Base-by-base conservation (phyloP, 1,140 invertebrate genomes). In the Rhagoletis zephyria region DNA sequence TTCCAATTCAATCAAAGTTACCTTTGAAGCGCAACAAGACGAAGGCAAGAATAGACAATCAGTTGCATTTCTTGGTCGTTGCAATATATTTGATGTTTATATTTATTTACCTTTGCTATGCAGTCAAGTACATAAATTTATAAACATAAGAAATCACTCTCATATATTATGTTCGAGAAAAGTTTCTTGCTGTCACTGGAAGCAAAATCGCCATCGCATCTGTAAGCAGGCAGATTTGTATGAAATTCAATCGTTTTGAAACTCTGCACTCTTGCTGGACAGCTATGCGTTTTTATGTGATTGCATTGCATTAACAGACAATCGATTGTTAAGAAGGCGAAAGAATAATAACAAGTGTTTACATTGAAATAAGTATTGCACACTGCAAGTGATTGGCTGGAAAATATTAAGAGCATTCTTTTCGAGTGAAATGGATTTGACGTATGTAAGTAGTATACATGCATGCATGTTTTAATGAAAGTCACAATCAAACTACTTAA, bases 1-100 rank as follows among this genome's bases (percentile, higher is more conserved):
- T 74, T 74, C 42, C 67, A 74, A 74, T 74, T 74, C 67, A 74
- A 74, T 74, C 67, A 74, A 9, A 45, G 40, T 74, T 74, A 74
- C 67, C 67, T 74, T 74, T 45, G 67, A 74, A 74, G 67, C 67
- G 67, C 42, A 74, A 16, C 67, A 42, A n/a, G n/a, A n/a, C n/a
- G n/a, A n/a, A n/a, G 14, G 3, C 12, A 70, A 9, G 45, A 45
- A 48, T 14, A 14, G 4, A 14, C 61, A 16, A 12, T 0, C 61
- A 74, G 10, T n/a, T 16, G 40, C 40, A 30, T 30, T 30, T 30
- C 30, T 30, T 30, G 30, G 1, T 30, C 30, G 0, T 30, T 30
- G 30, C 30, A 30, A 30, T 30, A 30, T 30, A 30, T 30, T 30
- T 30, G 30, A 3, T 30, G 19, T 7, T 5, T 0, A 7, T 9